These are phyloP conservation scores for Vandiemenella viatica DNA, from an alignment of 2,888 invertebrate species.

Conservation along the genomic window DNA sequence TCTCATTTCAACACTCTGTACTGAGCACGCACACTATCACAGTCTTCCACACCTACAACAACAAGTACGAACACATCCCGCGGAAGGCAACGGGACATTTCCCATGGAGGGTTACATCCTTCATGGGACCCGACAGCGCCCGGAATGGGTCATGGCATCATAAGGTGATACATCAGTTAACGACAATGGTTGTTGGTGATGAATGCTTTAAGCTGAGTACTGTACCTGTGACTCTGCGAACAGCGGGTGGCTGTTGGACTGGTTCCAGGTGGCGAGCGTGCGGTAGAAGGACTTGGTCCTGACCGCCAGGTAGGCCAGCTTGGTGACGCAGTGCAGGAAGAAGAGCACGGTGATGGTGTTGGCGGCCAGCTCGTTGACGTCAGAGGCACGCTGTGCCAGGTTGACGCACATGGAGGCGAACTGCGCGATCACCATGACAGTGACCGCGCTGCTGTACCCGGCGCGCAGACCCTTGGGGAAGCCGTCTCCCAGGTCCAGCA, in stretches of 20 bases:
- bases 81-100: too few species aligned
- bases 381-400: constrained; percentile 53
- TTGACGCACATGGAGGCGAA: constrained; percentile 48
- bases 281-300: constrained; percentile 62
- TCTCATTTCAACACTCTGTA: too few species aligned
- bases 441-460: constrained; percentile 6
- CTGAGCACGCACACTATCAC: too few species aligned
- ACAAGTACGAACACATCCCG: too few species aligned
- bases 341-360: constrained; percentile 72
- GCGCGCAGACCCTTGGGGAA: constrained; percentile 19
- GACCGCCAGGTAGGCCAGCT: constrained; percentile 55
- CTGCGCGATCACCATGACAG: constrained; percentile 35
- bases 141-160: too few species aligned
- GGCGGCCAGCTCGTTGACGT: constrained; percentile 54
- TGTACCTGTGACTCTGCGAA: constrained; percentile 47
- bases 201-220: too few species aligned
- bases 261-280: constrained; percentile 69
- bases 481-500: constrained; percentile 54
- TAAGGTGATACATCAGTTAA: too few species aligned
- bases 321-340: constrained; percentile 62
- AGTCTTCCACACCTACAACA: too few species aligned
- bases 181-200: too few species aligned
- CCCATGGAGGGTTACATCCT: too few species aligned
- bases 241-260: constrained; percentile 49
- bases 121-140: too few species aligned